Conservation (phyloP, 2,888 invertebrate species). For the Zaprionus bogoriensis region DNA sequence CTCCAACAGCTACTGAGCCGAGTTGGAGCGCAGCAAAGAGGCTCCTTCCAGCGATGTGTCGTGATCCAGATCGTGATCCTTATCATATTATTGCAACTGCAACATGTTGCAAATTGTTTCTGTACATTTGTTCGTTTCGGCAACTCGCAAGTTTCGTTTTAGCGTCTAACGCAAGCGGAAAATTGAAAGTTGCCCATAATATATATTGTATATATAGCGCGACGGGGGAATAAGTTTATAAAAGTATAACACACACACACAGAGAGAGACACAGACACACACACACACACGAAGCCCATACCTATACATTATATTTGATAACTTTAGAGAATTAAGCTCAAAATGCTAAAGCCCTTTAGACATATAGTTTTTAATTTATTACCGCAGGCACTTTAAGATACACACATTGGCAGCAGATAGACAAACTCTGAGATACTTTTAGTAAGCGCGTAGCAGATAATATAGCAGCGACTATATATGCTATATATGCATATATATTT, state of each 20-base stretch:
- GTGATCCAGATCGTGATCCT: background rate
- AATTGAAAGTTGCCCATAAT: slow-evolving; percentile 17
- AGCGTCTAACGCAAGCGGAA: slow-evolving; percentile 44
- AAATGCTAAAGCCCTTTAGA: slow-evolving; percentile 57
- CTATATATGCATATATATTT: slow-evolving; percentile 19
- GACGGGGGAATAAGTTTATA: slow-evolving; percentile 19
- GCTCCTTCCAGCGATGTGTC: slow-evolving; percentile 42
- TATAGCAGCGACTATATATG: background rate
- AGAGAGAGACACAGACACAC: slow-evolving; percentile 6
- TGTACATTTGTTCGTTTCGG: slow-evolving; percentile 39
- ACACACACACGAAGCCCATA: slow-evolving; percentile 5
- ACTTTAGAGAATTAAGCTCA: slow-evolving; percentile 67
- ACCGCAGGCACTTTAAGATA: slow-evolving; percentile 59
- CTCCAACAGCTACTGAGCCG: slow-evolving; percentile 41
- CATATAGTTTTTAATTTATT: slow-evolving; percentile 70
- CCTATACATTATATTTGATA: slow-evolving; percentile 57
- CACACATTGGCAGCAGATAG: slow-evolving; percentile 42
- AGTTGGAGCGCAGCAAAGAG: slow-evolving; percentile 56
- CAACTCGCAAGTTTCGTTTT: slow-evolving; percentile 17
- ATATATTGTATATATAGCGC: slow-evolving; percentile 37
- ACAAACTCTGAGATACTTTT: slow-evolving; percentile 34
- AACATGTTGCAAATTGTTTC: slow-evolving; percentile 37
- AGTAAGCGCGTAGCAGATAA: slow-evolving; percentile 8
- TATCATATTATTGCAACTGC: slow-evolving; percentile 31
- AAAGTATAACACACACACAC: background rate